Evolutionary conservation across 2,797 vertebrate genomes (phyloP).

Genomic region (Pipistrellus pipistrellus): DNA sequence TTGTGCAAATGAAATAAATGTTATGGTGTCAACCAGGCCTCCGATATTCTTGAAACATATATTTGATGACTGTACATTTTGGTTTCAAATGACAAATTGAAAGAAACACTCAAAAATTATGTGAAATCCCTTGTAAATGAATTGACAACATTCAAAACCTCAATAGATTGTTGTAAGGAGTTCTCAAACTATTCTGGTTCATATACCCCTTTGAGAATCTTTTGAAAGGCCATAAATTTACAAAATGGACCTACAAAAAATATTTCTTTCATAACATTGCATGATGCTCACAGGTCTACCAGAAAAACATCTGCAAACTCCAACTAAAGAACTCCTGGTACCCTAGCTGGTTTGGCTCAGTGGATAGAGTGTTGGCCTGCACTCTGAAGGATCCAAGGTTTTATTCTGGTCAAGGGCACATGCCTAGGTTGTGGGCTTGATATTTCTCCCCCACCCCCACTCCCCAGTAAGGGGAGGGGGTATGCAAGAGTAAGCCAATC

Average conservation of each 20-base stretch:
- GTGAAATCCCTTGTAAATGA: slow-evolving; percentile 34
- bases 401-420: too few relatives aligned
- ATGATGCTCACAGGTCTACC: background rate
- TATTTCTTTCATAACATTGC: background rate
- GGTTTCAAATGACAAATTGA: slow-evolving; percentile 24
- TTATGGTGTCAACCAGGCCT: background rate
- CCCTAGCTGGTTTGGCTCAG: too few relatives aligned
- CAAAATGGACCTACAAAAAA: background rate
- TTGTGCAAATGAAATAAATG: slow-evolving; percentile 37
- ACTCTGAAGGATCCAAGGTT: too few relatives aligned
- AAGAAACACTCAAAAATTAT: slow-evolving; percentile 49
- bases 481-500: too few relatives aligned
- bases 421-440: too few relatives aligned
- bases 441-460: too few relatives aligned
- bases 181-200: slow-evolving; percentile 11
- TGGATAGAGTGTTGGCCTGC: too few relatives aligned
- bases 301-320: background rate
- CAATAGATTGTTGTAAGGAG: background rate
- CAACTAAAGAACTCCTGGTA: background rate
- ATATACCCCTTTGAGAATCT: background rate
- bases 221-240: slow-evolving; percentile 39
- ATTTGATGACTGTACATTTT: slow-evolving; percentile 20
- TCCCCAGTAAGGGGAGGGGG: too few relatives aligned
- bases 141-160: background rate
- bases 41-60: background rate